Conservation (phyloP, 35 echinoderm and acorn worm genomes). For the Anneissia japonica region DNA sequence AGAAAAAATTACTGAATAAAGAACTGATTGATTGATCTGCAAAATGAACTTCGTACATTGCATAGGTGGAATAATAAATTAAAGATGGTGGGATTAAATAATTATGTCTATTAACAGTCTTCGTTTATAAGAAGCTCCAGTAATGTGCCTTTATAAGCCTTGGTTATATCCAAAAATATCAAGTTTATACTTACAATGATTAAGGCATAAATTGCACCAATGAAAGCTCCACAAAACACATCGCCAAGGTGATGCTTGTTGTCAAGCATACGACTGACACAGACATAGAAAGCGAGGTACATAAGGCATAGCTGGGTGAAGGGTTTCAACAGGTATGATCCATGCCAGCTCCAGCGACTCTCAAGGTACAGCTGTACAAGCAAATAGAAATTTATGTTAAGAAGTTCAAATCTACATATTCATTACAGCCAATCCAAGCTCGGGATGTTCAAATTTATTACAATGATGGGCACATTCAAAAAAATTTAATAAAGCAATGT, state of each 20-base stretch:
- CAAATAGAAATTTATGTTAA: slow-evolving; percentile 4
- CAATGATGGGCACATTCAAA: too few relatives aligned
- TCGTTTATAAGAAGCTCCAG: too few relatives aligned
- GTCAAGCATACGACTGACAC: slow-evolving; percentile 72
- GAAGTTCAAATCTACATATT: too few relatives aligned
- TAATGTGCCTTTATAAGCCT: neutral
- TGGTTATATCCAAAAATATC: neutral
- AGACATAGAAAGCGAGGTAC: slow-evolving; percentile 71
- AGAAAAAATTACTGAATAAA: too few relatives aligned
- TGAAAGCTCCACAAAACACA: slow-evolving; percentile 64
- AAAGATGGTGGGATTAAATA: too few relatives aligned
- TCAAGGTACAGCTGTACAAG: slow-evolving; percentile 82
- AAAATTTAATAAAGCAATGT: too few relatives aligned
- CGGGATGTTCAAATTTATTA: too few relatives aligned
- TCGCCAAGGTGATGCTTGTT: slow-evolving; percentile 97
- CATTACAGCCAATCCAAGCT: too few relatives aligned
- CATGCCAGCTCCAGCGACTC: slow-evolving; percentile 73
- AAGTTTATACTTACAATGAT: slow-evolving; percentile 68
- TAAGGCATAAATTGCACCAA: slow-evolving; percentile 50
- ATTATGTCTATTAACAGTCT: too few relatives aligned
- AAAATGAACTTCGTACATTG: too few relatives aligned
- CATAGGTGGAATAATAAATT: too few relatives aligned
- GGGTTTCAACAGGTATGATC: slow-evolving; percentile 62
- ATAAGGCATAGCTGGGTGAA: slow-evolving; percentile 70
- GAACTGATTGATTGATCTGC: too few relatives aligned